Base-by-base conservation (phyloP, 2,113 vertebrate genomes). In the Rhinichthys klamathensis region DNA sequence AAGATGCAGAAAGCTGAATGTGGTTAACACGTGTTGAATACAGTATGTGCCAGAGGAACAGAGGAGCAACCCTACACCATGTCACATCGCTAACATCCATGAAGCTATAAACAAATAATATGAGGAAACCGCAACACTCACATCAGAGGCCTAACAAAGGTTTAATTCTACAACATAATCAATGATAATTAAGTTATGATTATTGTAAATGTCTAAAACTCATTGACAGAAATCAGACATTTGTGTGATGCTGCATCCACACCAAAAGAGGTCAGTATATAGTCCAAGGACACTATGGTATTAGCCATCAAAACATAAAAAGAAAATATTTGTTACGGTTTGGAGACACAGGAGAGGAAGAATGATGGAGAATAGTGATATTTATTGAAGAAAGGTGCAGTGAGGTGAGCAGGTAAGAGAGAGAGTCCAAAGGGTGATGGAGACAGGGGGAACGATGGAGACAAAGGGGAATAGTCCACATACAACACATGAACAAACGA, bases 11-110 rank as follows among this genome's bases (percentile, higher is more conserved):
- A 18, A 46, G n/a, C 35, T 70, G 61, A 41, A 54, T 74, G 61
- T 70, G 74, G 65, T 78, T 54, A 56, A 30, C 27, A 67, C 32
- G 32, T 78, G 32, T 79, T 78, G 60, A 78, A 58, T 15, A n/a
- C 23, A 54, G 15, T 51, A 30, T 15, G 73, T 30, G 18, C 30
- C 51, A 78, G 51, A 77, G 51, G 30, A 77, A 77, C n/a, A n/a
- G 49, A 76, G 18, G 46, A 54, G 3, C 27, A 1, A 2, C 49
- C 25, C 11, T 35, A 3, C 74, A 21, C 16, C 46, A 56, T 54
- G 74, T 56, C 74, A 56, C 25, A 56, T 54, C 15, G 15, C 8
- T 54, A 18, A 32, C 32, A 38, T 38, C 11, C 35, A 41, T 72
- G 8, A 72, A 72, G 35, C 69, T 10, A 38, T 18, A 12, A 32